Conservation (phyloP, 2,888 invertebrate species). For the Cryptus viduatorius region DNA sequence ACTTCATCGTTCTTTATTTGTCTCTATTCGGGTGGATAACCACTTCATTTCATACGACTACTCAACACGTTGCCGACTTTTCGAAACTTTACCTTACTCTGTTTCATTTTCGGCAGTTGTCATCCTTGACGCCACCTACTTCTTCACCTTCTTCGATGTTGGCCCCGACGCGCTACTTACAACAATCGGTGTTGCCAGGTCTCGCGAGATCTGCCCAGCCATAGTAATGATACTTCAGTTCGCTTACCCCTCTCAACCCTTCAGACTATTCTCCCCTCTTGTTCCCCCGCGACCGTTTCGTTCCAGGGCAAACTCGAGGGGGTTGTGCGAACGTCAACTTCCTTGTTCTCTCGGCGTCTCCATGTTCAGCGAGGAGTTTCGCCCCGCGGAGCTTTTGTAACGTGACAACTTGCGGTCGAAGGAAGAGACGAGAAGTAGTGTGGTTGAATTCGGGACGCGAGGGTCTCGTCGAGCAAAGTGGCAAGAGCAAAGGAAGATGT, state of each 20-base stretch:
- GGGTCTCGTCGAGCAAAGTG: conserved; percentile 48
- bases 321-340: conserved; percentile 54
- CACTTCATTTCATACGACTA: conserved; percentile 46
- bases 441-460: conserved; percentile 16
- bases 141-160: conserved; percentile 27
- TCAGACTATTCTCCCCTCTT: conserved; percentile 20
- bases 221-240: conserved; percentile 46
- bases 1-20: conserved; percentile 29
- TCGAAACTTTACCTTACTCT: conserved; percentile 22
- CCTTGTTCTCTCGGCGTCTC: conserved; percentile 50
- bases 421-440: conserved; percentile 42
- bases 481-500: conserved; percentile 52
- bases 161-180: conserved; percentile 39
- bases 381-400: conserved; percentile 67
- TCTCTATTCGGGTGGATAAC: conserved; percentile 9
- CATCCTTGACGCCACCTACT: neutral
- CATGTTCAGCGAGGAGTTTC: conserved; percentile 61
- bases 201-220: conserved; percentile 42
- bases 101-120: neutral
- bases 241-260: conserved; percentile 14
- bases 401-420: conserved; percentile 65
- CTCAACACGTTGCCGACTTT: conserved; percentile 43
- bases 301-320: conserved; percentile 20
- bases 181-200: conserved; percentile 47
- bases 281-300: neutral